Base-by-base conservation (phyloP, 2,113 vertebrate species). In the Chaetura pelagica region DNA sequence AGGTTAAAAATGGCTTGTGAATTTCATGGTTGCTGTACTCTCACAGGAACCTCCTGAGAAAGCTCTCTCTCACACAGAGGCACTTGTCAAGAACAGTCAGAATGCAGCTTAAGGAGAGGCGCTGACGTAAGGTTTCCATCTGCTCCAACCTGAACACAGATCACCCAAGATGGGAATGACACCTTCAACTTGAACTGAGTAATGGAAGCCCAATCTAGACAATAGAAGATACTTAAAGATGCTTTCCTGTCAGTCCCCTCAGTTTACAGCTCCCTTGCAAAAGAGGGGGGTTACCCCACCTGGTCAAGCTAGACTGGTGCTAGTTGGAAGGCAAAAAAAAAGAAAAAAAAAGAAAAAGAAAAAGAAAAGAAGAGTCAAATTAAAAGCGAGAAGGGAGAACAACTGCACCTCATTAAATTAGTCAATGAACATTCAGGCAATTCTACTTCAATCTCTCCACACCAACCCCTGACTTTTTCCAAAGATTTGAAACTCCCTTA, bases 51-150 rank as follows among this genome's bases (percentile, higher is more conserved):
- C 55, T 84, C 76, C 71, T 8, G 17, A 93, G 77, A 94, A 94
- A 87, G 61, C 75, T 42, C 58, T 74, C 46, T 94, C 64, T 87
- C 87, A 69, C 84, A 90, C 63, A 90, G 76, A 91, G 51, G 35
- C 72, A 66, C 71, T 94, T 85, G 71, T 71, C 85, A 91, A 9
- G 48, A 89, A 83, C 32, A 93, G 62, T 91, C 67, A 73, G 62
- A 83, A 94, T 22, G 75, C 59, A 89, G 71, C 71, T 89, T 83
- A 95, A 77, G 67, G 18, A 83, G 84, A 95, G 79, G 82, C 42
- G 75, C 64, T 95, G 79, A 93, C 93, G 93, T 71, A 95, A 96
- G 67, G 79, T 30, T 94, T 90, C 91, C 90, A 97, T 96, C 90
- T 94, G 89, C 71, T 91, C 38, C 48, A 14, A 52, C 78, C 75